Base-by-base conservation (phyloP, 2,797 vertebrate species). In the Dallia pectoralis region DNA sequence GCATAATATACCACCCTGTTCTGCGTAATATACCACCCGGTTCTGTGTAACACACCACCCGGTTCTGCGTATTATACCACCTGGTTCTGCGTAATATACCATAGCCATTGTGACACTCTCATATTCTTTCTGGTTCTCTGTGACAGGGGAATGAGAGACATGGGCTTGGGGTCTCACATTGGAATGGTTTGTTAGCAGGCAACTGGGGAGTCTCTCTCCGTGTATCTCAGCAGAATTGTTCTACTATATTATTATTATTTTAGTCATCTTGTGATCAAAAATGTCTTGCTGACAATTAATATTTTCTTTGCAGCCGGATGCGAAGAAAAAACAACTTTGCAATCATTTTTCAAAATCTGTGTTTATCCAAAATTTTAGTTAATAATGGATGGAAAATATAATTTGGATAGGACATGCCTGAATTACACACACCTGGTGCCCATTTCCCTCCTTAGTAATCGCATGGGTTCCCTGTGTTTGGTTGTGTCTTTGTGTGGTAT, bases 351-450 rank as follows among this genome's bases (percentile, higher is more conserved):
- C 51, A 25, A 25, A 72, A 72, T 61, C 68, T 76, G 77, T 81
- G 74, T 82, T 86, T 88, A 67, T 87, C 86, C 85, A 84, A 65
- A 88, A 86, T 82, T 65, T 71, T 30, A 73, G 82, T 80, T 79
- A 82, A 88, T 82, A 78, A 82, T 85, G 84, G 82, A 87, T 87
- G 91, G 89, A 91, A 91, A 87, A 82, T 87, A 89, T 87, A 83
- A 76, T 71, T 69, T 77, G 81, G 84, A 83, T 32, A 88, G 85
- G 85, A 91, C 87, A 83, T 88, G 82, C 86, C 75, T 86, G 82
- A 90, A n/a, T n/a, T n/a, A n/a, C n/a, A n/a, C n/a, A n/a, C n/a
- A n/a, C n/a, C n/a, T n/a, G n/a, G n/a, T n/a, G n/a, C n/a, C n/a
- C n/a, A n/a, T n/a, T n/a, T n/a, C n/a, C n/a, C n/a, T n/a, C n/a